Conservation (phyloP, 2,797 vertebrate species). For the Philypnodon macrostomus region DNA sequence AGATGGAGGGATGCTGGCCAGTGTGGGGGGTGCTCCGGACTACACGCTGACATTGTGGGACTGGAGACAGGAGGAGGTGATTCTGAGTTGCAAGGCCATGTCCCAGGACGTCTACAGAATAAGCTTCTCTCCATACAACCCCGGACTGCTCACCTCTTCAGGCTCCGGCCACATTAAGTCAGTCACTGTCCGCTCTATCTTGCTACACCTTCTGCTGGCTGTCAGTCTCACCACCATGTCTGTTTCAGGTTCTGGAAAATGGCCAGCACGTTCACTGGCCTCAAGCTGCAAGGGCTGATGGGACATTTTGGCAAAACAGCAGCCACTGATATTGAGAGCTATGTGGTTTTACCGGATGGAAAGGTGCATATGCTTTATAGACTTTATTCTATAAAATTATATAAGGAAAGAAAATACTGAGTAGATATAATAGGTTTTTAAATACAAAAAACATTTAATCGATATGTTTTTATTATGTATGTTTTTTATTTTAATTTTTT, state of each 20-base stretch:
- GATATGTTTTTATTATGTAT: too few species aligned
- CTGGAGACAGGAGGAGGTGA: conserved; percentile 87
- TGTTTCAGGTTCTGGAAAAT: conserved; percentile 91
- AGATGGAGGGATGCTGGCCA: conserved; percentile 83
- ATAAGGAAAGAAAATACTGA: too few species aligned
- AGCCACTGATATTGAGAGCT: conserved; percentile 84
- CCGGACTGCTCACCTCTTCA: conserved; percentile 84
- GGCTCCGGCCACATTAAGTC: conserved; percentile 92
- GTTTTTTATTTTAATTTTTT: too few species aligned
- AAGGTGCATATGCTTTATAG: conserved; percentile 76
- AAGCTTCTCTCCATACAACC: conserved; percentile 87
- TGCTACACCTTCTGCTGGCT: neutral
- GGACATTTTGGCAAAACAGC: conserved; percentile 90
- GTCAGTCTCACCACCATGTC: neutral
- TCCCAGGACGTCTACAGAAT: conserved; percentile 88
- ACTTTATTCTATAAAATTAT: too few species aligned
- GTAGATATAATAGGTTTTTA: too few species aligned
- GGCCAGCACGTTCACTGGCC: conserved; percentile 85
- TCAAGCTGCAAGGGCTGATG: conserved; percentile 87
- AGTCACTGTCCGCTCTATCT: conserved; percentile 9
- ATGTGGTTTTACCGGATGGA: conserved; percentile 88
- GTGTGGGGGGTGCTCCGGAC: conserved; percentile 84
- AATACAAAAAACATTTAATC: too few species aligned
- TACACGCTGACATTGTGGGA: conserved; percentile 91
- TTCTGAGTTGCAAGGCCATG: conserved; percentile 85